Conservation (phyloP, 2,888 invertebrate species). For the Pegoplata infirma region DNA sequence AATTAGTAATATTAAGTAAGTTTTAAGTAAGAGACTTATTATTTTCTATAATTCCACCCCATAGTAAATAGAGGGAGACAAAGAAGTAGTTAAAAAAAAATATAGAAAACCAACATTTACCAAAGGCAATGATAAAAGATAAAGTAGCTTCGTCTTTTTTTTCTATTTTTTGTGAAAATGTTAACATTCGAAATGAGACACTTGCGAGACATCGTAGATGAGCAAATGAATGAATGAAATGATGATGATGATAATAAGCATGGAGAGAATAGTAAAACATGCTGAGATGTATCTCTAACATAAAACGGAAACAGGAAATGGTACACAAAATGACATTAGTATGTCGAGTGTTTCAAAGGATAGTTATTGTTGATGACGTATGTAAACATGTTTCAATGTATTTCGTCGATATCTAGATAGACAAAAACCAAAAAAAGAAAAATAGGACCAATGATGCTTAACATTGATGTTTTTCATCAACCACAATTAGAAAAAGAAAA, state of each 20-base stretch:
- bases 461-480: conserved; percentile 56
- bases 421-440: not conserved
- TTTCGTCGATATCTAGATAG: not conserved
- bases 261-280: not conserved
- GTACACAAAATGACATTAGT: conserved; percentile 52
- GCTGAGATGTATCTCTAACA: conserved; percentile 31
- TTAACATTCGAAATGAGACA: conserved; percentile 51
- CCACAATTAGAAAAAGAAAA: conserved; percentile 58
- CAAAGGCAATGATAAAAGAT: conserved; percentile 49
- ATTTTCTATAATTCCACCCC: not conserved
- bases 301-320: conserved; percentile 61
- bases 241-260: conserved; percentile 50
- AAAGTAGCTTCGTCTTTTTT: conserved; percentile 42
- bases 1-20: too few species aligned
- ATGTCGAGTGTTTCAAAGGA: conserved; percentile 30
- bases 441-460: conserved; percentile 38
- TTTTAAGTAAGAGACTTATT: too few species aligned
- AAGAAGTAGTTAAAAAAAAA: not conserved
- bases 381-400: conserved; percentile 16
- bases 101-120: conserved; percentile 31
- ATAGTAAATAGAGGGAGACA: not conserved
- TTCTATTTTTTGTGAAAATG: conserved; percentile 9
- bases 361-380: too few species aligned
- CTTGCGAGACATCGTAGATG: conserved; percentile 51
- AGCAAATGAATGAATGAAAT: conserved; percentile 45